These are phyloP conservation scores for Diachrysia chrysitis DNA, from an alignment of 2,888 invertebrate genomes.

Conservation along the genomic window DNA sequence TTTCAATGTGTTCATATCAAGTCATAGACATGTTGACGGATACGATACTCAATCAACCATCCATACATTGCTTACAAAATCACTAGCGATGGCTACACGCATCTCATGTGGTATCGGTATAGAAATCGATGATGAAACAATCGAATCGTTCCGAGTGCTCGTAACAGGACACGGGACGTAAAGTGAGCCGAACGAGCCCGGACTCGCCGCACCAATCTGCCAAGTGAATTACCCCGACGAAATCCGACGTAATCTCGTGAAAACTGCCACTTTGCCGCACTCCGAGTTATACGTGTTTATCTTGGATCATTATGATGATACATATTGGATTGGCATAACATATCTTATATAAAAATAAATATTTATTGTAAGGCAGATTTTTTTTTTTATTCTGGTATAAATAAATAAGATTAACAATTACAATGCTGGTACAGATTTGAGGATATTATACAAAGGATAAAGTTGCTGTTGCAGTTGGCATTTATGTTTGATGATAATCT, in stretches of 20 bases:
- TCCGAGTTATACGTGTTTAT: constrained; percentile 37
- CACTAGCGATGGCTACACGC: constrained; percentile 5
- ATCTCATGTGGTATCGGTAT: constrained; percentile 42
- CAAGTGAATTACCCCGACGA: constrained; percentile 65
- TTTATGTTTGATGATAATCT: neutral
- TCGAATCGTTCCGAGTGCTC: constrained; percentile 49
- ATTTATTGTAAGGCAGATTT: neutral
- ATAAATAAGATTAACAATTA: neutral
- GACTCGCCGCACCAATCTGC: constrained; percentile 61
- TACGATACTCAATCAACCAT: neutral
- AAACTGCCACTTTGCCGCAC: constrained; percentile 56
- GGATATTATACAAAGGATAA: neutral
- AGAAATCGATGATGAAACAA: constrained; percentile 56
- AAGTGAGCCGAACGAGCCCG: constrained; percentile 56
- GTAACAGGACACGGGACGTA: constrained; percentile 60
- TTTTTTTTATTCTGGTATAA: neutral
- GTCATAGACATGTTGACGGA: neutral
- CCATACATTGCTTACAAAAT: neutral
- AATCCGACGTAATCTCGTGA: constrained; percentile 64
- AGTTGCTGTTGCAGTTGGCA: too few relatives aligned
- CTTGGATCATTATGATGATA: constrained; percentile 42
- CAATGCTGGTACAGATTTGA: neutral
- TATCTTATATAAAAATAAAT: constrained; percentile 8
- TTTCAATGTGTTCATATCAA: neutral
- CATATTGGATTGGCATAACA: constrained; percentile 29